Conservation (phyloP, 2,113 vertebrate genomes). For the Epinephelus moara region DNA sequence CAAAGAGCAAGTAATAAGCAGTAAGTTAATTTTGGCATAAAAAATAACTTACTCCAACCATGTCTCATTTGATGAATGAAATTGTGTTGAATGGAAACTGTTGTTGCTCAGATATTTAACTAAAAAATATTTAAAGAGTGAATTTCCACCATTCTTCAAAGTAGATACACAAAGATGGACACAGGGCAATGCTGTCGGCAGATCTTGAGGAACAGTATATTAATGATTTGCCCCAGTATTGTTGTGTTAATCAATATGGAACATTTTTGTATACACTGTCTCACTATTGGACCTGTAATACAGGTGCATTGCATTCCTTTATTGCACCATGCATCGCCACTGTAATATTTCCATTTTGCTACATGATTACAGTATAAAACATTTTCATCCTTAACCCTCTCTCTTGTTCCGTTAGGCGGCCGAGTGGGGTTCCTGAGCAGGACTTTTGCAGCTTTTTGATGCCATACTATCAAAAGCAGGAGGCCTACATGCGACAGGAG, state of each 20-base stretch:
- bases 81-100: not conserved
- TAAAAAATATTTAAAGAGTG: not conserved
- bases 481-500: slow-evolving; percentile 77
- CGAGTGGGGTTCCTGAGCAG: slow-evolving; percentile 83
- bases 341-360: not conserved
- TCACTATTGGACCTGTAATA: not conserved
- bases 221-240: not conserved
- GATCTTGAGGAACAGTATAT: not conserved
- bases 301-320: not conserved
- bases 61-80: too few species aligned
- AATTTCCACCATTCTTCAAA: not conserved
- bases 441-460: slow-evolving; percentile 84
- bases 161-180: not conserved
- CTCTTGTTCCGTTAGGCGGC: slow-evolving; percentile 75
- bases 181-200: not conserved
- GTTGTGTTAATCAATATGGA: not conserved
- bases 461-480: slow-evolving; percentile 82
- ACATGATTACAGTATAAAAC: not conserved
- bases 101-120: not conserved
- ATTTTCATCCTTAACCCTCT: not conserved
- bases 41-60: too few species aligned
- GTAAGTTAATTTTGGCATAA: not conserved
- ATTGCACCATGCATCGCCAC: not conserved
- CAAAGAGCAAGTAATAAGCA: not conserved
- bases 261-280: not conserved